Evolutionary conservation across 2,888 invertebrate genomes (phyloP), one percentile per base, ranked within the genome.

Genomic region (Euspilapteryx auroguttella): DNA sequence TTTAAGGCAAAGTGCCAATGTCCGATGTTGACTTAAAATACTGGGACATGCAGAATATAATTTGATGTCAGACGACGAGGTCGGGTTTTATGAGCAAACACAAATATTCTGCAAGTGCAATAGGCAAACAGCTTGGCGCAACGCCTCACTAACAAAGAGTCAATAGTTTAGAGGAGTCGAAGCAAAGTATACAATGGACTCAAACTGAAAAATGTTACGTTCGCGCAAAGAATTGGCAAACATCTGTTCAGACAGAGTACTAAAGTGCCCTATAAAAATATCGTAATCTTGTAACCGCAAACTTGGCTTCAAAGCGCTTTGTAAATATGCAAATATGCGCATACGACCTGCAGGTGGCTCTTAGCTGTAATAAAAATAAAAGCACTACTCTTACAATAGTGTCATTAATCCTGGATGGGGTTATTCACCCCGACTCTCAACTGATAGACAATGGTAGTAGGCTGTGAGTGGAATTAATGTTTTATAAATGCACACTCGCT

Each of bases 371-470:
- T 29, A 32, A 32, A 26, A 32, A 29, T 20, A 32, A 28, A 28
- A 32, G 27, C 15, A 28, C 17, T 26, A 33, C 27, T 31, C 32
- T 31, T 27, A 39, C 39, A 39, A 39, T 39, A 34, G 37, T 59
- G 57, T 61, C 68, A 65, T 69, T 68, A 73, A 65, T 71, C 63
- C 61, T 69, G 59, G 65, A 69, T 61, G 58, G 52, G 71, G 57
- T 62, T 58, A 42, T 44, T 52, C 63, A 66, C 55, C 73, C 49
- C 51, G 28, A 48, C 40, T 42, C 47, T 44, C 47, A 46, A 50
- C 61, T 68, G 68, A 69, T 71, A 75, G 73, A 75, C 73, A 73
- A 75, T 75, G 69, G 66, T 61, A 58, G 68, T 54, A 45, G 56
- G 47, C 56, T 69, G 71, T 68, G 71, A 61, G 68, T 46, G 49